phyloP scores from a whole-genome alignment of 2,888 invertebrate species.

The Cremastobaeus sp. region DNA sequence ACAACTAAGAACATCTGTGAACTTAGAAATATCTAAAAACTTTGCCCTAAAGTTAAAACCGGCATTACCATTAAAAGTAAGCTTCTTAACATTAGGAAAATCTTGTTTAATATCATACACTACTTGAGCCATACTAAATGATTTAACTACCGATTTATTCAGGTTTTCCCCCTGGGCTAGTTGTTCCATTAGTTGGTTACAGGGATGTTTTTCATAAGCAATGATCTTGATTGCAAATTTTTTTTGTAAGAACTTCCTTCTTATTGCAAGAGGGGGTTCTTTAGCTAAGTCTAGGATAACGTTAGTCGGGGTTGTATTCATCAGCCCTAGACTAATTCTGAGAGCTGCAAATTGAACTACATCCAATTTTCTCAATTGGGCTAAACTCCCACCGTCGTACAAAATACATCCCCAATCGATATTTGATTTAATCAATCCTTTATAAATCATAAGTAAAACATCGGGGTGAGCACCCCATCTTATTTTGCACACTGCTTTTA shows the following conservation, averaged over 20 bases:
- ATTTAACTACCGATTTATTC: too few relatives aligned
- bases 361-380: not conserved
- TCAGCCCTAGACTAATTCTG: not conserved
- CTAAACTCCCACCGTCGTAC: not conserved
- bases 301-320: constrained; percentile 14
- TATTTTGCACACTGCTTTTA: not conserved
- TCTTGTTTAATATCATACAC: too few relatives aligned
- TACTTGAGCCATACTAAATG: too few relatives aligned
- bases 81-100: too few relatives aligned
- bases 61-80: too few relatives aligned
- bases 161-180: too few relatives aligned
- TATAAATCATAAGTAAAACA: not conserved
- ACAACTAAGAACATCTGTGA: too few relatives aligned
- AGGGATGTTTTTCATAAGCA: not conserved
- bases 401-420: constrained; percentile 12
- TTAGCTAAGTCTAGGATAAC: not conserved
- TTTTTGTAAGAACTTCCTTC: too few relatives aligned
- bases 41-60: too few relatives aligned
- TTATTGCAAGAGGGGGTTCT: constrained; percentile 1
- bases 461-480: constrained; percentile 2
- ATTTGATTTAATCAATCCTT: constrained; percentile 3
- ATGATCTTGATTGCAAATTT: not conserved
- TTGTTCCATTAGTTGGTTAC: too few relatives aligned
- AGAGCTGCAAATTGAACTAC: not conserved
- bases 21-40: too few relatives aligned